These are phyloP conservation scores for Drosophila bocki DNA, from an alignment of 1,140 invertebrate genomes.

Conservation along the genomic window DNA sequence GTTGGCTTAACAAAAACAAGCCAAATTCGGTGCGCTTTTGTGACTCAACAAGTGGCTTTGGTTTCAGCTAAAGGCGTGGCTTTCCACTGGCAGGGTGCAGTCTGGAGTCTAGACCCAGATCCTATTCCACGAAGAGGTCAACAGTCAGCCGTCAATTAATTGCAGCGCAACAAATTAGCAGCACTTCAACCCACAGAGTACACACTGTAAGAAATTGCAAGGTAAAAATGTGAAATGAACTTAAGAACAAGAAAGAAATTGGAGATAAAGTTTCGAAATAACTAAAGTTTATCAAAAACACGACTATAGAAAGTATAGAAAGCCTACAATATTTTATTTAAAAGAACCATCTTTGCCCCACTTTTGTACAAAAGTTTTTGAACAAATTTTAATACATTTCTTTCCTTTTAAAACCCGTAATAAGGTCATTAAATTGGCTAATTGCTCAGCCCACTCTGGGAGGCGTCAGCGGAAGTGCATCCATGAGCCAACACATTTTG, in stretches of 20 bases:
- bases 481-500: not conserved
- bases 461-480: slow-evolving; percentile 47
- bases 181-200: not conserved
- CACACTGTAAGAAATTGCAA: not conserved
- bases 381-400: not conserved
- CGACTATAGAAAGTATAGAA: too few species aligned
- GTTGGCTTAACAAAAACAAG: not conserved
- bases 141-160: slow-evolving; percentile 26
- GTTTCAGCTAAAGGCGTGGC: not conserved
- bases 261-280: not conserved
- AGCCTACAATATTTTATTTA: not conserved
- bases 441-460: slow-evolving; percentile 29
- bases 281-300: too few species aligned
- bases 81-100: not conserved
- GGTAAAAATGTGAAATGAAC: not conserved
- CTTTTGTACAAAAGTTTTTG: not conserved
- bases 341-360: not conserved
- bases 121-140: slow-evolving; percentile 16
- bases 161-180: slow-evolving; percentile 19
- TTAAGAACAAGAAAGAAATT: not conserved
- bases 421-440: not conserved
- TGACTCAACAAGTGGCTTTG: slow-evolving; percentile 21
- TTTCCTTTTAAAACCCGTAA: not conserved
- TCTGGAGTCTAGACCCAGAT: slow-evolving; percentile 12
- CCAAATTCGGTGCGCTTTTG: not conserved